Evolutionary conservation across 2,113 vertebrate species (phyloP).

Genomic region (Poecile atricapillus): DNA sequence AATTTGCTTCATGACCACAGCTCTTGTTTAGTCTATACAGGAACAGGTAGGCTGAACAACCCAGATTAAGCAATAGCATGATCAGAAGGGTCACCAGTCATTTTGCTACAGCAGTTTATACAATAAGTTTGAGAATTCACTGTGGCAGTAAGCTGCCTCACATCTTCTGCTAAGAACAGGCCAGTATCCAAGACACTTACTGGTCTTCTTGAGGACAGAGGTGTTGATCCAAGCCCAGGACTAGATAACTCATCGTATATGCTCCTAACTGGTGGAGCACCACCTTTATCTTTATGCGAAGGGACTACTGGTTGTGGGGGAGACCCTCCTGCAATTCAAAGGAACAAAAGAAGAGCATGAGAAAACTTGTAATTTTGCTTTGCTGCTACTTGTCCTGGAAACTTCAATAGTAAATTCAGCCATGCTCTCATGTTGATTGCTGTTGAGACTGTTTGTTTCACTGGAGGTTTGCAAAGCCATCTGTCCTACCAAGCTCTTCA

Average conservation of each 20-base stretch:
- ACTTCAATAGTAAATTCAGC: not conserved
- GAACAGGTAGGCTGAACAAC: not conserved
- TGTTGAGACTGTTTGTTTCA: not conserved
- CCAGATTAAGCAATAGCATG: not conserved
- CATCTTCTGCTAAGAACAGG: not conserved
- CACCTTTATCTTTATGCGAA: slow-evolving; percentile 93
- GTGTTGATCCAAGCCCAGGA: slow-evolving; percentile 75
- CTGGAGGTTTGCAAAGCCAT: not conserved
- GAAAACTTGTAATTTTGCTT: not conserved
- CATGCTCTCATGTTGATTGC: not conserved
- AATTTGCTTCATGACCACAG: not conserved
- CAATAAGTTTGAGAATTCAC: not conserved
- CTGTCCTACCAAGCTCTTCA: not conserved
- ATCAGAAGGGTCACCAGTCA: not conserved
- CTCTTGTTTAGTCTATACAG: not conserved
- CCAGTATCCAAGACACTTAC: slow-evolving; percentile 53
- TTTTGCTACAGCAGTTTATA: not conserved
- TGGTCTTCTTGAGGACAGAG: slow-evolving; percentile 74
- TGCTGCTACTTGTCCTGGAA: not conserved
- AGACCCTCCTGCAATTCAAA: slow-evolving; percentile 73
- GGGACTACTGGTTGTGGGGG: slow-evolving; percentile 87
- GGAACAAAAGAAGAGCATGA: not conserved
- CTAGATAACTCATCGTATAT: slow-evolving; percentile 88
- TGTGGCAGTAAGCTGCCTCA: not conserved
- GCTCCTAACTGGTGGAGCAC: slow-evolving; percentile 92